These are phyloP conservation scores for Limnephilus rhombicus DNA, from an alignment of 2,888 invertebrate species.

Conservation along the genomic window DNA sequence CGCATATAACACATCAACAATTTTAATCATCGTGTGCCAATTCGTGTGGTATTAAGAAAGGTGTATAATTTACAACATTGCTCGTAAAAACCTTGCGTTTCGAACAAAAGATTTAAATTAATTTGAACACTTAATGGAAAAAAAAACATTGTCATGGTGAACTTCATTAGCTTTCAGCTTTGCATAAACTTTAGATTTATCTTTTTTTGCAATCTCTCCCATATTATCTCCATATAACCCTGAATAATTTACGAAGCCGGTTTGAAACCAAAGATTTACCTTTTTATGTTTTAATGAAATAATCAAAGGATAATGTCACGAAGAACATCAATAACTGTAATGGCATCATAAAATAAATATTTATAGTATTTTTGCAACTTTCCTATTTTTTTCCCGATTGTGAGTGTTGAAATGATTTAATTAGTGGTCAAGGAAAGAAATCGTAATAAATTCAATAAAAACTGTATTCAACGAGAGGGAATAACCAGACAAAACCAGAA, in stretches of 20 bases:
- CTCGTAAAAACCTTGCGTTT: not conserved
- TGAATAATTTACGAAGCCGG: not conserved
- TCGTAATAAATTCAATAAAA: not conserved
- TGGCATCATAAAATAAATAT: not conserved
- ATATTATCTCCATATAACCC: not conserved
- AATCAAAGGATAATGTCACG: not conserved
- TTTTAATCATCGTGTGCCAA: no score
- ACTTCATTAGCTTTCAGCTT: not conserved
- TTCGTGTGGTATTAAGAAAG: no score
- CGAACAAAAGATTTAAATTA: not conserved
- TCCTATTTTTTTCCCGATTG: not conserved
- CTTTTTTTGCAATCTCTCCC: not conserved
- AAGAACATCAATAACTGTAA: not conserved
- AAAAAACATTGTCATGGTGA: not conserved
- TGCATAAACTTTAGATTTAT: not conserved
- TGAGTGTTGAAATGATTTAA: not conserved
- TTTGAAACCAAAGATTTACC: no score
- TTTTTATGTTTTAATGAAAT: not conserved
- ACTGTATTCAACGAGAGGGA: not conserved
- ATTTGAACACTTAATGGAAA: not conserved
- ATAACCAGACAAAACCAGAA: no score
- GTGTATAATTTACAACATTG: not conserved
- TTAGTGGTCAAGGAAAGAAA: not conserved
- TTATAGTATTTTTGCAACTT: not conserved
- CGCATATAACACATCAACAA: no score